phyloP scores from a whole-genome alignment of 1,140 invertebrate species.

The Streblospio benedicti region DNA sequence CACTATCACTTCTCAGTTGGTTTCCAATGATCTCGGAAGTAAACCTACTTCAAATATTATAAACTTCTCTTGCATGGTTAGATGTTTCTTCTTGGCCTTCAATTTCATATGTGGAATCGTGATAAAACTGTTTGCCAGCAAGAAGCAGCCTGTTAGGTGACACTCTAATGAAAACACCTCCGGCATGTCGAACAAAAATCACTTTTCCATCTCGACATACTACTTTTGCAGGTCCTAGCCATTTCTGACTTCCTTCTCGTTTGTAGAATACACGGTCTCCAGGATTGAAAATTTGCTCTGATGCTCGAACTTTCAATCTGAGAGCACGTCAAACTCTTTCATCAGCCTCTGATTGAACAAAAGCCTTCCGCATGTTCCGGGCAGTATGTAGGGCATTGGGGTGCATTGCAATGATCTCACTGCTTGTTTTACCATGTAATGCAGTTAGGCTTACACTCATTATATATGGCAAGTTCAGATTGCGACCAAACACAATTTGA shows the following conservation, averaged over 20 bases:
- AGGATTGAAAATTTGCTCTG: constrained; percentile 18
- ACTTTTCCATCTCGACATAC: constrained; percentile 20
- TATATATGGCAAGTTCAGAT: constrained; percentile 12
- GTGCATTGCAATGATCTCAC: constrained; percentile 18
- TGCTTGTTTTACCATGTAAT: constrained; percentile 11
- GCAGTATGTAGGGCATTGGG: constrained; percentile 16
- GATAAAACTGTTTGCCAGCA: no score
- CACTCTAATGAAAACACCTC: constrained; percentile 9
- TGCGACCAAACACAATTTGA: constrained; percentile 22
- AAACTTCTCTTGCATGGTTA: no score
- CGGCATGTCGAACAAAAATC: constrained; percentile 20
- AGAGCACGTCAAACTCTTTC: constrained; percentile 16
- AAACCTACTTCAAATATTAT: no score
- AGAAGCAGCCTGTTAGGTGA: constrained; percentile 11
- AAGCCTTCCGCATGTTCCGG: constrained; percentile 16
- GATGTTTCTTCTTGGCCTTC: no score
- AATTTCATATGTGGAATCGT: no score
- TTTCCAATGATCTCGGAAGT: no score
- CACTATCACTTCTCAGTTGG: no score
- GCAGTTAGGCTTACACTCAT: constrained; percentile 13
- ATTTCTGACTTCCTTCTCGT: constrained; percentile 14
- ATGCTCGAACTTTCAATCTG: constrained; percentile 17
- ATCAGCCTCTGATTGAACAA: constrained; percentile 17
- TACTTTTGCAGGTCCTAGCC: constrained; percentile 7
- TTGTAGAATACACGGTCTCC: constrained; percentile 23